phyloP scores from a whole-genome alignment of 2,113 vertebrate species.

The Rhinolophus sinicus region DNA sequence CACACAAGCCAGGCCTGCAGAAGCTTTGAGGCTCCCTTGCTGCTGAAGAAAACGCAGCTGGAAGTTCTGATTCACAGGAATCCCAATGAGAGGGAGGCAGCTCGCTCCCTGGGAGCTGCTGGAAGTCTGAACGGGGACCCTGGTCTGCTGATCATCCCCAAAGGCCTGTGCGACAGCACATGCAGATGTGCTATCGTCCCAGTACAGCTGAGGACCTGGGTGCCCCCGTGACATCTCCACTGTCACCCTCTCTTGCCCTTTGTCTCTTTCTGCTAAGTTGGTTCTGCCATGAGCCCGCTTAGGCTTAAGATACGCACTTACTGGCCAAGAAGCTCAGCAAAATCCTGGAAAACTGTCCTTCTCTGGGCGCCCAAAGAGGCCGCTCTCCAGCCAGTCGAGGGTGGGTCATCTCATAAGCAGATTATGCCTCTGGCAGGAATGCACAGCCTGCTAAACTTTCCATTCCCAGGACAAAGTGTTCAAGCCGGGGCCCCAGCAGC shows the following conservation, averaged over 20 bases:
- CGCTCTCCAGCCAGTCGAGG: slow-evolving; percentile 74
- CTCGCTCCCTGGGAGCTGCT: neutral
- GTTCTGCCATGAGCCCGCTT: neutral
- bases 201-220: neutral
- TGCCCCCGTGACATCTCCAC: fast-evolving
- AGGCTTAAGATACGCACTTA: fast-evolving
- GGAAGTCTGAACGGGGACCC: neutral
- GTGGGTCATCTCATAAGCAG: slow-evolving; percentile 74
- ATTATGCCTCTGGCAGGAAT: slow-evolving; percentile 78
- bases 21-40: neutral
- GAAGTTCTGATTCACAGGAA: neutral
- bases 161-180: no score
- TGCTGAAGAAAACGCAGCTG: neutral
- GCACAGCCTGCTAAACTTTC: slow-evolving; percentile 75
- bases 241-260: neutral
- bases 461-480: slow-evolving; percentile 80
- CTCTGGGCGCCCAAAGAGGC: neutral
- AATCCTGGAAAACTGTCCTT: neutral
- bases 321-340: neutral
- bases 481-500: slow-evolving; percentile 77
- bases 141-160: neutral
- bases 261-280: neutral
- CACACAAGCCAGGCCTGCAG: no score
- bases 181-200: no score
- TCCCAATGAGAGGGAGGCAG: fast-evolving